These are phyloP conservation scores for Ichneumon xanthorius DNA, from an alignment of 2,888 invertebrate genomes.

Conservation along the genomic window DNA sequence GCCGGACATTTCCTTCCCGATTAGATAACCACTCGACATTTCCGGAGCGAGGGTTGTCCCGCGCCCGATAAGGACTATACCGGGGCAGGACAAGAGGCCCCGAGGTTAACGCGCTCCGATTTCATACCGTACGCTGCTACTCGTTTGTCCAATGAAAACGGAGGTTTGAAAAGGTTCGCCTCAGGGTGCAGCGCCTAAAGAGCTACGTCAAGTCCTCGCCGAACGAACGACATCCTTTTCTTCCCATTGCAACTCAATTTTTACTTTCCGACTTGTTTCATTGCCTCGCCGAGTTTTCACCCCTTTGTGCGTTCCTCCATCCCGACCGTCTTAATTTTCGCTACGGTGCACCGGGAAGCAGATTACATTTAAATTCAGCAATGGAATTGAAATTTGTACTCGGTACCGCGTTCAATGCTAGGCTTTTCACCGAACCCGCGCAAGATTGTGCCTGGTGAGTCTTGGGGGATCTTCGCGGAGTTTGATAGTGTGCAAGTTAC, in stretches of 20 bases:
- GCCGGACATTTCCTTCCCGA: constrained; percentile 64
- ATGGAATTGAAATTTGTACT: constrained; percentile 55
- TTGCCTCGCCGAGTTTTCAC: constrained; percentile 27
- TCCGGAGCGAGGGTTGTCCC: constrained; percentile 60
- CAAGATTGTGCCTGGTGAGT: neutral
- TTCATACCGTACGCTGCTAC: constrained; percentile 6
- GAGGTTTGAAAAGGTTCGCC: constrained; percentile 38
- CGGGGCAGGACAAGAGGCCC: constrained; percentile 20
- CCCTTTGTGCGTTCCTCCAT: constrained; percentile 19
- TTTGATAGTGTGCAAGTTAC: constrained; percentile 4
- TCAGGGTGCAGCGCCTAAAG: constrained; percentile 44
- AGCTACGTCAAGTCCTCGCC: constrained; percentile 48
- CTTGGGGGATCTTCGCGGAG: constrained; percentile 14
- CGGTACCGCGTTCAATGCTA: constrained; percentile 34
- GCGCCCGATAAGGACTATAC: constrained; percentile 51
- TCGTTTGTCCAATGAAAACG: constrained; percentile 43
- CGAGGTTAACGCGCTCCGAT: constrained; percentile 46
- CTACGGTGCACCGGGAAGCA: constrained; percentile 28
- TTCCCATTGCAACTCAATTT: constrained; percentile 14
- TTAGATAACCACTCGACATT: constrained; percentile 66
- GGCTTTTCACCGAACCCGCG: constrained; percentile 35
- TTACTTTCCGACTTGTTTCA: constrained; percentile 47
- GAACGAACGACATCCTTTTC: constrained; percentile 33
- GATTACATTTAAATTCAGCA: constrained; percentile 48
- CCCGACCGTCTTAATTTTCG: constrained; percentile 18